Conservation (phyloP, 2,888 invertebrate species). For the Nowickia ferox region DNA sequence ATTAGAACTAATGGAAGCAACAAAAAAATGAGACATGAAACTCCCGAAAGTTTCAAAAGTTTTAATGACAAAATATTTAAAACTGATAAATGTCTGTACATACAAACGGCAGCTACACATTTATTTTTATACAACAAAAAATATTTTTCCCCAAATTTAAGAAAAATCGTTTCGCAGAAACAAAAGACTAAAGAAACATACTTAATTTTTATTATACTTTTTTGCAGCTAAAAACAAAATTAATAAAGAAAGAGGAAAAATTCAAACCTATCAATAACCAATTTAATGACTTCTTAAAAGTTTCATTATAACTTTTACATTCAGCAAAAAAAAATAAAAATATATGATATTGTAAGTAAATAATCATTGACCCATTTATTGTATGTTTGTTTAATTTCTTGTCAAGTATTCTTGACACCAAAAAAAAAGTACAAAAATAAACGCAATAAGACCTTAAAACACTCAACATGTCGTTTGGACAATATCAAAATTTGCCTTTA, state of each 20-base stretch:
- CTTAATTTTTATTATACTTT: background rate
- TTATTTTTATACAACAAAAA: background rate
- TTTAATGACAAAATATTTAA: slow-evolving; percentile 23
- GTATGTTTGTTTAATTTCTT: slow-evolving; percentile 26
- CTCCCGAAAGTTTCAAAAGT: background rate
- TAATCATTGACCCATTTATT: slow-evolving; percentile 61
- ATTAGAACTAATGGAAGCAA: slow-evolving; percentile 15
- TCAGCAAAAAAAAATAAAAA: background rate
- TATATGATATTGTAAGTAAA: background rate
- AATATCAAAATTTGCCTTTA: slow-evolving; percentile 39
- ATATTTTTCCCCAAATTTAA: background rate
- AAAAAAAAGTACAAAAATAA: slow-evolving; percentile 35
- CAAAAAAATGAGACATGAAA: background rate
- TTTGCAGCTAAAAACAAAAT: background rate
- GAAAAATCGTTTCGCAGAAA: background rate
- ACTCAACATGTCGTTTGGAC: slow-evolving; percentile 3
- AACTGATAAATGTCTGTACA: background rate
- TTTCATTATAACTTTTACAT: background rate
- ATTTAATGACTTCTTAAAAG: slow-evolving; percentile 20
- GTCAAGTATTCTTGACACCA: slow-evolving; percentile 78
- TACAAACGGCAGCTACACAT: background rate
- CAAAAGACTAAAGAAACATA: slow-evolving; percentile 35
- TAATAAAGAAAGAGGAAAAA: slow-evolving; percentile 4
- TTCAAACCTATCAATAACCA: slow-evolving; percentile 29
- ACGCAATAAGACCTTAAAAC: slow-evolving; percentile 58